Percentiles rank a stretch among this genome's conserved stretches.
Evolutionary conservation across 1,140 invertebrate genomes (phyloP).

Genomic region (Hestina assimilis): DNA sequence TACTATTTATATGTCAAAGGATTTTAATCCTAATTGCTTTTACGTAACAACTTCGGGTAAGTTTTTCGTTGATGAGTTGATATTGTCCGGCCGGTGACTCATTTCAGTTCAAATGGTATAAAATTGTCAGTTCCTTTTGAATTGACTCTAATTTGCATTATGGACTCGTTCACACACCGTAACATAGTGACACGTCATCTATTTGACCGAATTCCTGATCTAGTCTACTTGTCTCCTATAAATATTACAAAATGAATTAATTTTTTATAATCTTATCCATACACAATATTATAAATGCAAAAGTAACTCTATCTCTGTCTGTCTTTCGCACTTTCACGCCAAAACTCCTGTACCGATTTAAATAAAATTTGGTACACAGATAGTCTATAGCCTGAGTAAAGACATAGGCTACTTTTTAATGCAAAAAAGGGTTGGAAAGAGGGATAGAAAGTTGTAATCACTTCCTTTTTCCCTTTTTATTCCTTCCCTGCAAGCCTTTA

Average conservation of each 20-base stretch:
- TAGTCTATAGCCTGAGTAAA: no score
- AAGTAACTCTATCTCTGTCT: no score
- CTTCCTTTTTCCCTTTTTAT: no score
- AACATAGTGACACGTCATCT: constrained; percentile 33
- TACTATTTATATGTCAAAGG: background rate
- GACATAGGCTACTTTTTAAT: no score
- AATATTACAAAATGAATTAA: background rate
- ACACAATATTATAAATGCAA: no score
- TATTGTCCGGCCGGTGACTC: constrained; percentile 27
- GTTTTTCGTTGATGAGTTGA: background rate
- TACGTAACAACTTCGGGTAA: background rate
- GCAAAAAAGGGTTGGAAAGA: no score
- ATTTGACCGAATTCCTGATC: constrained; percentile 35
- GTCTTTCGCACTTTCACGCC: no score
- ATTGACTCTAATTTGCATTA: constrained; percentile 44
- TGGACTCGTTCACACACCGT: constrained; percentile 35
- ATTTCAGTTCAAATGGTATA: constrained; percentile 37
- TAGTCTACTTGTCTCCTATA: constrained; percentile 7
- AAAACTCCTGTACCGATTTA: no score
- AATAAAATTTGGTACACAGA: no score
- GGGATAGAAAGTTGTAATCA: no score
- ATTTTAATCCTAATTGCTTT: background rate
- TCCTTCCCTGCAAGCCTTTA: no score
- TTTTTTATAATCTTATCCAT: no score
- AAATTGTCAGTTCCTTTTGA: constrained; percentile 41